Base-by-base conservation (phyloP, 2,888 invertebrate species). In the Pammene fasciana region DNA sequence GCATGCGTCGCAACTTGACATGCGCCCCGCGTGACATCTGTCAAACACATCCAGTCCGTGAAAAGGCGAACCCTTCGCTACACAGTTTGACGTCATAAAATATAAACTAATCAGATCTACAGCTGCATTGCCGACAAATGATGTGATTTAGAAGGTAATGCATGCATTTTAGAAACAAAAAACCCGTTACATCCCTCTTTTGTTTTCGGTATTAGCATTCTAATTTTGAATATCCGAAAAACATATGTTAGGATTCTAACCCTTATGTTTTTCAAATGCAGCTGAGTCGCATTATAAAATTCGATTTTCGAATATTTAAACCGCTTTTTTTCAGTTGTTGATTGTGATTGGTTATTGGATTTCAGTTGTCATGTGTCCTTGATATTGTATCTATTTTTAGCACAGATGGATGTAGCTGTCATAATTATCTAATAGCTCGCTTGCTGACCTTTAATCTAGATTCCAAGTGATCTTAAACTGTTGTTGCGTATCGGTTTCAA, bases 1-100 rank as follows among this genome's bases (percentile, higher is more conserved):
- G 89, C 90, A 85, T 84, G 90, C 86, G 82, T 73, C 72, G 16
- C 2, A 11, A 61, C 18, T 67, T 48, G 41, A 72, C 86, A 79
- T 86, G 87, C 86, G 87, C 84, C 67, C 46, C 34, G 38, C 50
- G 54, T 86, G 86, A 86, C 89, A 86, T 75, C 84, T 89, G 91
- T 89, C 90, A 90, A 83, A 87, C 77, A 77, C 84, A 81, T 76
- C 78, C 82, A 81, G 78, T 81, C 36, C 26, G 26, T 34, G 41
- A 16, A 65, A 70, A 65, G 60, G 48, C 60, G 34, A 68, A 45
- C 50, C 60, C 48, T 54, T 55, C 66, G 60, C 55, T 56, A 46
- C 46, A 65, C 65, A 54, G 59, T 55, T 81, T 83, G 88, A 88
- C 88, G 88, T 89, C 88, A 68, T 67, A 66, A 52, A 52, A 50